phyloP scores from a whole-genome alignment of 2,888 invertebrate genomes.

The Drosophila mayaguana region DNA sequence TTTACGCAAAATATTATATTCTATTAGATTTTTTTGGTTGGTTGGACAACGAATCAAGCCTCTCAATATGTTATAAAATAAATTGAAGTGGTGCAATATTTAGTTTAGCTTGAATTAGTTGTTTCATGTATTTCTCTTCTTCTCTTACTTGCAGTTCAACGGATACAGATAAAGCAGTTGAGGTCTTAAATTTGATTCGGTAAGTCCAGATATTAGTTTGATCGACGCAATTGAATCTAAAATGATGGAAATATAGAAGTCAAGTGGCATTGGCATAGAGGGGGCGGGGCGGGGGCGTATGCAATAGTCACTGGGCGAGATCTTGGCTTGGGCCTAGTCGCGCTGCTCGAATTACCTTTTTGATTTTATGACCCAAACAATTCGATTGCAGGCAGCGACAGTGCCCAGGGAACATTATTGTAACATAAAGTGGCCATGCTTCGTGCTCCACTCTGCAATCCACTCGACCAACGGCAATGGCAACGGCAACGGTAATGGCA shows the following conservation, averaged over 20 bases:
- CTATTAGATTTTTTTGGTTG: background rate
- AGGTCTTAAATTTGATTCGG: constrained; percentile 14
- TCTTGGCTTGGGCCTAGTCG: constrained; percentile 18
- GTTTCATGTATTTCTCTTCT: too few species aligned
- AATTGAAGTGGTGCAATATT: too few species aligned
- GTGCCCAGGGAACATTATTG: constrained; percentile 81
- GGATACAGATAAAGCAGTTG: background rate
- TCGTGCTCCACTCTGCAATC: constrained; percentile 15
- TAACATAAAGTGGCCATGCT: constrained; percentile 78
- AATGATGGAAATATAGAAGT: constrained; percentile 14
- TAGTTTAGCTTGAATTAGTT: too few species aligned
- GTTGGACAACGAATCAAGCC: too few species aligned
- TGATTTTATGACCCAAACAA: constrained; percentile 82
- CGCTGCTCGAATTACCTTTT: constrained; percentile 73
- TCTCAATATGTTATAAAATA: too few species aligned
- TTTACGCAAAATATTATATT: background rate
- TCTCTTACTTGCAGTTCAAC: constrained; percentile 14
- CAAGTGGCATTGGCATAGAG: background rate
- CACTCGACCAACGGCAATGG: background rate
- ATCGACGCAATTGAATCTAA: background rate
- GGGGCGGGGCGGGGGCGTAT: background rate
- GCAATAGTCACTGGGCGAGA: background rate
- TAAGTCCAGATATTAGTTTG: constrained; percentile 18
- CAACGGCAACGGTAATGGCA: constrained; percentile 4
- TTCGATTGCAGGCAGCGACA: constrained; percentile 71